These are phyloP conservation scores for Acridotheres tristis DNA, from an alignment of 2,797 vertebrate genomes.

Conservation along the genomic window DNA sequence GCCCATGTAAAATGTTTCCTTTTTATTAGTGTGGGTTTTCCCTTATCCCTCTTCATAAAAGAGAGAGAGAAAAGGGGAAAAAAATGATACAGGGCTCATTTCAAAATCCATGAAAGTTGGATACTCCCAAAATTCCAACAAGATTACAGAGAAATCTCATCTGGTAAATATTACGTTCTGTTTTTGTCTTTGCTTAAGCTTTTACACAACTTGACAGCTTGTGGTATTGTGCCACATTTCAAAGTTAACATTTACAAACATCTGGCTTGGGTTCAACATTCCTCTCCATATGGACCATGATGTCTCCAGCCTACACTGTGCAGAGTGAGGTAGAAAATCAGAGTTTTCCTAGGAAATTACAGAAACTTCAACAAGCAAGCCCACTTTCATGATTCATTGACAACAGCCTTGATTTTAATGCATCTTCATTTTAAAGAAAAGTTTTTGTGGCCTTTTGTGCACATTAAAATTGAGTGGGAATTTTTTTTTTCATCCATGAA, in stretches of 20 bases:
- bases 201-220: constrained; percentile 84
- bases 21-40: constrained; percentile 52
- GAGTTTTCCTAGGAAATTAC: constrained; percentile 68
- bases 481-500: background rate
- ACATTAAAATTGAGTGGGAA: background rate
- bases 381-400: constrained; percentile 33
- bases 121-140: constrained; percentile 88
- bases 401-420: background rate
- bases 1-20: constrained; percentile 55
- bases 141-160: constrained; percentile 92
- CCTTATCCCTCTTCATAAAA: constrained; percentile 48
- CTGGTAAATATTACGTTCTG: constrained; percentile 89
- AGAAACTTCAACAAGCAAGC: background rate
- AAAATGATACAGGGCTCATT: constrained; percentile 78
- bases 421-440: background rate
- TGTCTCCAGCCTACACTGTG: constrained; percentile 60
- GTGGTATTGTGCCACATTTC: constrained; percentile 83
- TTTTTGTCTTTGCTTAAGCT: constrained; percentile 84
- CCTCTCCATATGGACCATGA: constrained; percentile 67
- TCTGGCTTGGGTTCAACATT: constrained; percentile 78
- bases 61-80: background rate
- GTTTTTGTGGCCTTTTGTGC: background rate
- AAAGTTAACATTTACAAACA: constrained; percentile 82
- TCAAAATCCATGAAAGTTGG: constrained; percentile 89
- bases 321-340: constrained; percentile 72